Base-by-base conservation (phyloP, 1,140 invertebrate species). In the Ptiloglossa arizonensis region DNA sequence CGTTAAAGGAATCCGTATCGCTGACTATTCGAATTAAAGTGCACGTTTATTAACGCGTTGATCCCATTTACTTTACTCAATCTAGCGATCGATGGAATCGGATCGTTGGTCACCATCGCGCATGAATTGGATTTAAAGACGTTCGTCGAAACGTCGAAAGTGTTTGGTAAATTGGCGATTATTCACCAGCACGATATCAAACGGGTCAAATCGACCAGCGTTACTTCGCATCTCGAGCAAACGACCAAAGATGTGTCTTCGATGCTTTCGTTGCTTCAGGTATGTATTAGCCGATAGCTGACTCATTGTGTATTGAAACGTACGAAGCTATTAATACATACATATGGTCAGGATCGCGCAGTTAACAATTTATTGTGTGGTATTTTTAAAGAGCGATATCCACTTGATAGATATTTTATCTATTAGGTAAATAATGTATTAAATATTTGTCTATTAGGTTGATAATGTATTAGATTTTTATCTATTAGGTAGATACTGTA, bases 71-170 rank as follows among this genome's bases (percentile, higher is more conserved):
- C 44, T 38, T 29, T 60, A 0, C 73, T 27, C 2, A 0, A 22
- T 79, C 46, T 27, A 92, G 91, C 88, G 13, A 66, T 91, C 13
- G 81, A 88, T 63, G 69, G 82, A 35, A 85, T 89, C 1, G 89
- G 88, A 19, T 81, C 57, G 50, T 80, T 90, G 6, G 87, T 87
- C 32, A 81, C 73, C 1, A 66, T 89, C 15, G 46, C 83, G 15
- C 84, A 86, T 54, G 87, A 88, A 35, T 73, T 90, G 66, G 90
- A 91, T 27, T 41, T 86, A 3, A 91, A 89, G 70, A 88, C 88
- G 8, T 85, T 89, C 11, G 82, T 88, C 11, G 89, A 89, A 56
- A 80, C 88, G 22, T 89, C 88, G 75, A 91, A 88, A 81, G 62
- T 71, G 17, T 92, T 92, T 54, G 87, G 81, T 5, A 92, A 90